A percentile compares a stretch with the other conserved stretches of the same genome.
These are phyloP conservation scores for Euura lappo DNA, from an alignment of 1,140 invertebrate genomes.

Conservation along the genomic window DNA sequence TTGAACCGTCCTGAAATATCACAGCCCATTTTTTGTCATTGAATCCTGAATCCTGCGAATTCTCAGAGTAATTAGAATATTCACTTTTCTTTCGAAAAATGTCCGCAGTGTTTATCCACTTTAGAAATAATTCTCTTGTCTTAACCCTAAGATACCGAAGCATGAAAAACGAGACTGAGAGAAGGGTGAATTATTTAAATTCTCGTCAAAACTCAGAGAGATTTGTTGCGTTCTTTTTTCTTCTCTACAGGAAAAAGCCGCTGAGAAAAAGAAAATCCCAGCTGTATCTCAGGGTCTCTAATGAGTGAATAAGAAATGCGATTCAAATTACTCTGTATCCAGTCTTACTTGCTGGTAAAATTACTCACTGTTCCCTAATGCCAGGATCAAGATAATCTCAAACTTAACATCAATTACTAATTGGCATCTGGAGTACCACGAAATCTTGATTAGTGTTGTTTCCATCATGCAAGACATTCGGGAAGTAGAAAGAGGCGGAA, in stretches of 20 bases:
- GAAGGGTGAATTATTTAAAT: constrained; percentile 5
- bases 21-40: too few relatives aligned
- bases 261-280: not conserved
- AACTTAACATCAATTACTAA: too few relatives aligned
- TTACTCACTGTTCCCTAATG: not conserved
- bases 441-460: too few relatives aligned
- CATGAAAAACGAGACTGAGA: not conserved
- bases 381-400: too few relatives aligned
- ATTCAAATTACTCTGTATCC: not conserved
- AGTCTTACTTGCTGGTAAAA: not conserved
- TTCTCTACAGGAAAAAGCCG: not conserved
- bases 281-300: constrained; percentile 1
- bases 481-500: not conserved
- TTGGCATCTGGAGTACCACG: too few relatives aligned
- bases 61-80: too few relatives aligned
- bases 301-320: constrained; percentile 16
- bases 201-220: not conserved
- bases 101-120: too few relatives aligned
- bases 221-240: not conserved
- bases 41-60: too few relatives aligned
- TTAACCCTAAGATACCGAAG: not conserved
- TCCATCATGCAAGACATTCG: too few relatives aligned
- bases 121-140: too few relatives aligned
- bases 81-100: too few relatives aligned
- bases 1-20: too few relatives aligned